Base-by-base conservation (phyloP, 2,113 vertebrate genomes). In the Anolis carolinensis region DNA sequence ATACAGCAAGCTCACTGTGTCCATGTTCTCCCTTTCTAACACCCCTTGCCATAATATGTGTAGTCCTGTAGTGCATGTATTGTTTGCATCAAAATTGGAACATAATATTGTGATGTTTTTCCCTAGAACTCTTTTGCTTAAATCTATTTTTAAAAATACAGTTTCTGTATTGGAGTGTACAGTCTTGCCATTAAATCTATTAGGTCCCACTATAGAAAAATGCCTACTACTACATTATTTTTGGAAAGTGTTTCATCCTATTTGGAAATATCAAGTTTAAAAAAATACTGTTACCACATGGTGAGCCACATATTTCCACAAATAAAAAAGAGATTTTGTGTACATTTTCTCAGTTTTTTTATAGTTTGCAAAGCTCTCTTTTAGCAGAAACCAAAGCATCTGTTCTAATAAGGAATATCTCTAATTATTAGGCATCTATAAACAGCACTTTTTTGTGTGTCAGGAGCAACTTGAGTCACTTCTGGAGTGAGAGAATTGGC, bases 261-360 rank as follows among this genome's bases (percentile, higher is more conserved):
- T 30, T n/a, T n/a, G 8, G 10, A 34, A 9, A 55, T 27, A 30
- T 30, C 13, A 14, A 52, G 71, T 76, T 14, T 0, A 0, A 88
- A n/a, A 50, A 27, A 62, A 83, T 10, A 82, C 16, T 85, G 39
- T 48, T 70, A 90, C 7, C 27, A 32, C 1, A 9, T 85, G 79
- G 23, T 75, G 81, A 88, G 70, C 59, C 79, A 80, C 34, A 85
- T 23, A 71, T 74, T 82, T 44, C 52, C 62, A 71, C 34, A 93
- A 86, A 27, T 72, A 44, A 63, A 84, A 5, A 7, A 30, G 16
- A 20, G 63, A 90, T 83, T 23, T 39, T 16, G 27, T 0, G 0
- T 6, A 23, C 7, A 0, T 30, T 23, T 1, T 59, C 55, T 18
- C n/a, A n/a, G 14, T 55, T 55, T 67, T 0, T 1, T 48, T 27